phyloP scores from a whole-genome alignment of 2,888 invertebrate species.

The Cepaea hortensis region DNA sequence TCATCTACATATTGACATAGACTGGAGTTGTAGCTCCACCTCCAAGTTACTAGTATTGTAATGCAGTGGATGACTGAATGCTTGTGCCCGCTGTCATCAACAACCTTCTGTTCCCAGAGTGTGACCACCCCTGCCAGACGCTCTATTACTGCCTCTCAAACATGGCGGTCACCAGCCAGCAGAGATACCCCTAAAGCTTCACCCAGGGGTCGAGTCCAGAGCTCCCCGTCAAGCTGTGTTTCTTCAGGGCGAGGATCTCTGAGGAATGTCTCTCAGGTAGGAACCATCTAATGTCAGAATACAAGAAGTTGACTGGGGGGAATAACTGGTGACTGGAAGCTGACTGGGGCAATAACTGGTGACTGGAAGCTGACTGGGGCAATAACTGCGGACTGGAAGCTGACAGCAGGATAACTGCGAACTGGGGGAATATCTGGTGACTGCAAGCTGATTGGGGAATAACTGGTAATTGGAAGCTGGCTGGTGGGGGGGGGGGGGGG shows the following conservation, averaged over 20 bases:
- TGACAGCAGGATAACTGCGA: background rate
- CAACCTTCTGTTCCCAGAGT: too few species aligned
- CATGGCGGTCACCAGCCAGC: background rate
- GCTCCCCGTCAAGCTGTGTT: background rate
- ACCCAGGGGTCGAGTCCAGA: background rate
- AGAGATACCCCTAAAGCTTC: constrained; percentile 2
- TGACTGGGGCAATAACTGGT: too few species aligned
- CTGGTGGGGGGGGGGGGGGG: background rate
- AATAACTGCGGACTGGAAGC: background rate
- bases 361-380: too few species aligned
- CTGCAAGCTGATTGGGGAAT: background rate
- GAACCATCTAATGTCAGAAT: background rate
- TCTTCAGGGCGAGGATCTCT: constrained; percentile 16
- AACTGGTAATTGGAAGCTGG: background rate
- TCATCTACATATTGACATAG: too few species aligned
- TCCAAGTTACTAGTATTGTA: too few species aligned
- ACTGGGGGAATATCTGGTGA: background rate
- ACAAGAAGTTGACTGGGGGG: background rate
- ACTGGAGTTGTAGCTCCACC: too few species aligned
- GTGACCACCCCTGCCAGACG: background rate
- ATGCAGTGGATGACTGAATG: too few species aligned
- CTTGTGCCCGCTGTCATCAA: too few species aligned
- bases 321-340: background rate
- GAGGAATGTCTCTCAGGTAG: background rate
- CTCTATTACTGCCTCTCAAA: background rate